phyloP scores from a whole-genome alignment of 2,797 vertebrate genomes.

The Adelosebastes latens region DNA sequence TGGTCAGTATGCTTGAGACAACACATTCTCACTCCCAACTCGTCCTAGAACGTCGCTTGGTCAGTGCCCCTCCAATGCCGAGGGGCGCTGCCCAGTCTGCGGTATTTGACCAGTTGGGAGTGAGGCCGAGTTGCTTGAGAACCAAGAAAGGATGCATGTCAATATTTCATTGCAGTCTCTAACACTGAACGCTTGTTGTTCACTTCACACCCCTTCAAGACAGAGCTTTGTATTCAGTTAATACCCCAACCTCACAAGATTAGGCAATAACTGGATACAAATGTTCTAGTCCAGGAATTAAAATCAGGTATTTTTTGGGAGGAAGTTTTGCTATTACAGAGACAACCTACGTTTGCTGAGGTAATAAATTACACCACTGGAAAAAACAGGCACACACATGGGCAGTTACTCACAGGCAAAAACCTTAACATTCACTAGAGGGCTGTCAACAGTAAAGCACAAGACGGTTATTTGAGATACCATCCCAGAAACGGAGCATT shows the following conservation, averaged over 20 bases:
- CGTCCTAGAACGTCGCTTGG: too few relatives aligned
- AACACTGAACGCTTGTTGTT: not conserved
- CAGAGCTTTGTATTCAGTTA: not conserved
- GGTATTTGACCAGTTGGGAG: too few relatives aligned
- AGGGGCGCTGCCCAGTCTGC: too few relatives aligned
- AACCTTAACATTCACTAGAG: constrained; percentile 64
- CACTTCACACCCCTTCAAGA: not conserved
- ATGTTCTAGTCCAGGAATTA: not conserved
- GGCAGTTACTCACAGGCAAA: constrained; percentile 58
- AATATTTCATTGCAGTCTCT: not conserved
- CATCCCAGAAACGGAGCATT: constrained; percentile 16
- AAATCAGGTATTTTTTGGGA: not conserved
- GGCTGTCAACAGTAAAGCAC: constrained; percentile 58
- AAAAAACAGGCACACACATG: constrained; percentile 61
- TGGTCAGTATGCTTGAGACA: not conserved
- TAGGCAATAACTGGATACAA: not conserved
- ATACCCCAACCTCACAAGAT: not conserved
- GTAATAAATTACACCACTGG: constrained; percentile 56
- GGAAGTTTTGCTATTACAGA: not conserved
- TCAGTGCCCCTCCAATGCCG: too few relatives aligned
- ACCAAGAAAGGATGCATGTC: not conserved
- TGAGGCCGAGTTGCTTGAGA: not conserved
- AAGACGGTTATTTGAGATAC: constrained; percentile 29
- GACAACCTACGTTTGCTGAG: constrained; percentile 52
- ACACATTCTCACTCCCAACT: too few relatives aligned